Percentiles rank a stretch among this genome's conserved stretches.
Conservation (phyloP, 2,888 invertebrate species). For the Callyntrura sp. region DNA sequence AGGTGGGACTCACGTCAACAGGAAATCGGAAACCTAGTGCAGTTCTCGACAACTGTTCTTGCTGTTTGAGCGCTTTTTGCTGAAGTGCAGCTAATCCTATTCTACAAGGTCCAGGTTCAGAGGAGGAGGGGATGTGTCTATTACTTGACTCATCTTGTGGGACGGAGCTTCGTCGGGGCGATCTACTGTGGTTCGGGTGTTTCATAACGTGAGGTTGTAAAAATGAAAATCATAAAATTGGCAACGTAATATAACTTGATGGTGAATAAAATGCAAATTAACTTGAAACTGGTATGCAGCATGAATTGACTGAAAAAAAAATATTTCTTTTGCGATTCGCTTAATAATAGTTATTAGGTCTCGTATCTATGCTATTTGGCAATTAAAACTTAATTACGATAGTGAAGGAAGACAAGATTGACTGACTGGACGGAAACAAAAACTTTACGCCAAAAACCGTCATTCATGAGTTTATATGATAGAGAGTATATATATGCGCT, state of each 20-base stretch:
- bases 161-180: constrained; percentile 78
- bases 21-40: constrained; percentile 83
- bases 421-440: constrained; percentile 23
- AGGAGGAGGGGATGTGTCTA: constrained; percentile 15
- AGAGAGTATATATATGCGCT: too few species aligned
- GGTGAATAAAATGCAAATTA: too few species aligned
- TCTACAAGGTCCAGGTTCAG: constrained; percentile 84
- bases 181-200: constrained; percentile 72
- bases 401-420: constrained; percentile 60
- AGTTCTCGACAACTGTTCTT: constrained; percentile 86
- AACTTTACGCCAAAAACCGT: too few species aligned
- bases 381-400: constrained; percentile 4
- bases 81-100: constrained; percentile 92
- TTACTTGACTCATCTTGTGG: constrained; percentile 71
- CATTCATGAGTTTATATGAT: too few species aligned
- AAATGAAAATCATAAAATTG: constrained; percentile 46
- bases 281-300: too few species aligned
- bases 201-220: too few species aligned
- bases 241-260: constrained; percentile 29
- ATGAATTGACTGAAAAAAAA: neutral
- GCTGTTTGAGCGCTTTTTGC: constrained; percentile 89
- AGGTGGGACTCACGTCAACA: constrained; percentile 82
- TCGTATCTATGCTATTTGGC: neutral
- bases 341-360: neutral
- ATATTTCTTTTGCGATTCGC: neutral